phyloP scores from a whole-genome alignment of 2,888 invertebrate genomes.

The Linnaemya tessellans region DNA sequence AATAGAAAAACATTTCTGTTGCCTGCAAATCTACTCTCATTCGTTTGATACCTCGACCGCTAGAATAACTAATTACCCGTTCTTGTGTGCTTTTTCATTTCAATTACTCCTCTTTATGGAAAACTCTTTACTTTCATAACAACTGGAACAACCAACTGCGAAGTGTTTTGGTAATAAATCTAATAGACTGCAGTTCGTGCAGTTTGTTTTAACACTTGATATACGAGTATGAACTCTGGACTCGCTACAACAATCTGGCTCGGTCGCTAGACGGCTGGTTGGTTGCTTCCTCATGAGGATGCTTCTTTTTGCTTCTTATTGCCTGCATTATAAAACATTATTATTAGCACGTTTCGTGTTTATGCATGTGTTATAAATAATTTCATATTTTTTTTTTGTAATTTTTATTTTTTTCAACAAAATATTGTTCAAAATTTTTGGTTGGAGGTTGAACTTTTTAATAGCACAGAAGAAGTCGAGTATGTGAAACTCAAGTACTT shows the following conservation, averaged over 20 bases:
- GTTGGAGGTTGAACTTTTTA: constrained; percentile 41
- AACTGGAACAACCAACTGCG: background rate
- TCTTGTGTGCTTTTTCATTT: background rate
- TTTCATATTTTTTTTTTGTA: background rate
- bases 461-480: constrained; percentile 28
- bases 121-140: background rate
- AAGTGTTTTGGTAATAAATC: constrained; percentile 22
- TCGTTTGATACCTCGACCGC: no score
- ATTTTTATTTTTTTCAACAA: background rate
- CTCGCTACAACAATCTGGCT: constrained; percentile 14
- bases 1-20: no score
- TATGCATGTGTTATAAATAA: constrained; percentile 70
- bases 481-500: constrained; percentile 44
- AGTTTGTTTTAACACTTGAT: constrained; percentile 55
- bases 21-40: no score
- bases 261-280: constrained; percentile 20
- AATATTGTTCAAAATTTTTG: constrained; percentile 5
- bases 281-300: constrained; percentile 3
- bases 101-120: background rate
- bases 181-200: constrained; percentile 41
- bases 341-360: constrained; percentile 74
- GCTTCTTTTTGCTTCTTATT: constrained; percentile 35
- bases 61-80: no score
- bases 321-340: constrained; percentile 65
- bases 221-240: constrained; percentile 55